Conservation (phyloP, 2,797 vertebrate genomes). For the Botia kubotai region DNA sequence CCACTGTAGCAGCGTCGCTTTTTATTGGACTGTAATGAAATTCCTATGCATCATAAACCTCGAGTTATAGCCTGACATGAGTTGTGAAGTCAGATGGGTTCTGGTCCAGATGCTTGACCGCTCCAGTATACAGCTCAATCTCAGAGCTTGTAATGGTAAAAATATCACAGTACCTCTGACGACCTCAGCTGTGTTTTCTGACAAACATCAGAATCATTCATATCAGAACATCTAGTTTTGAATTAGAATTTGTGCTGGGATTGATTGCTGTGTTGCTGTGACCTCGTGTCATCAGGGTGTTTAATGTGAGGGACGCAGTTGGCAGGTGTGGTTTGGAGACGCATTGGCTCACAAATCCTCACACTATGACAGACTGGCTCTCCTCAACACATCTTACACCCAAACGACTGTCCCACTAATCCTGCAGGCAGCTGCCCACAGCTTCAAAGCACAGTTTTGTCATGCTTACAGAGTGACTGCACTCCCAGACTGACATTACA, state of each 20-base stretch:
- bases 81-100: conserved; percentile 14
- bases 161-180: conserved; percentile 16
- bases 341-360: conserved; percentile 31
- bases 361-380: conserved; percentile 26
- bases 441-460: conserved; percentile 59
- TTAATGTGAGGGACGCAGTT: background rate
- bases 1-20: conserved; percentile 13
- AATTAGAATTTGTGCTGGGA: no score
- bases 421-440: conserved; percentile 56
- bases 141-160: conserved; percentile 56
- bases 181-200: background rate
- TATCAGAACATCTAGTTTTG: no score
- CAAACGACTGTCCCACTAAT: conserved; percentile 55
- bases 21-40: conserved; percentile 62
- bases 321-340: conserved; percentile 26
- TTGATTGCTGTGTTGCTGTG: background rate
- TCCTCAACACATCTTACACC: conserved; percentile 48
- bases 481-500: conserved; percentile 35
- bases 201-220: no score
- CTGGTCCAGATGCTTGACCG: conserved; percentile 19
- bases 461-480: conserved; percentile 58
- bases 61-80: conserved; percentile 37
- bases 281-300: background rate
- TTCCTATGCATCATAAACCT: conserved; percentile 59
- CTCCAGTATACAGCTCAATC: conserved; percentile 24